Evolutionary conservation across 2,888 invertebrate genomes (phyloP).

Genomic region (Lypha dubia): DNA sequence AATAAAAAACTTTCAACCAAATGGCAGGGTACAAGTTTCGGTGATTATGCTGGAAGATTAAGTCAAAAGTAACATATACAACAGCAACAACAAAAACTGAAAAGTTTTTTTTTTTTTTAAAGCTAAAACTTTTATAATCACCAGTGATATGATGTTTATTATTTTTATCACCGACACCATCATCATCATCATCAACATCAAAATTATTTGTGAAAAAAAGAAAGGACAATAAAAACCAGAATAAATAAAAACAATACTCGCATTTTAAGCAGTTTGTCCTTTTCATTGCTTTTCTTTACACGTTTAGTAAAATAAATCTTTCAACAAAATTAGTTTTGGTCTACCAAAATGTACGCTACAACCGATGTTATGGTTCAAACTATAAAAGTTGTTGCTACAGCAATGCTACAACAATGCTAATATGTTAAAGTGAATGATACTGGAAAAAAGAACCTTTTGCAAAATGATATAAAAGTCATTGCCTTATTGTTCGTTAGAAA

Average conservation of each 20-base stretch:
- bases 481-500: no score
- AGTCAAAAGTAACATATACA: neutral
- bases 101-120: neutral
- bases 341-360: neutral
- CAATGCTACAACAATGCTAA: neutral
- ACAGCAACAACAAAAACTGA: neutral
- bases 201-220: slow-evolving; percentile 2
- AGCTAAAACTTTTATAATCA: slow-evolving; percentile 16
- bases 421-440: neutral
- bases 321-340: neutral
- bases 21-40: slow-evolving; percentile 8
- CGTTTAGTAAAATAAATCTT: slow-evolving; percentile 18
- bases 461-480: no score
- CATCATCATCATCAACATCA: slow-evolving; percentile 28
- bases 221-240: slow-evolving; percentile 20
- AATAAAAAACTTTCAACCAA: neutral
- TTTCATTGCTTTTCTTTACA: slow-evolving; percentile 37
- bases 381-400: neutral
- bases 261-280: slow-evolving; percentile 58
- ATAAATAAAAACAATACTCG: slow-evolving; percentile 53
- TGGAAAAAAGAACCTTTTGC: neutral
- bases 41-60: neutral
- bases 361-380: neutral
- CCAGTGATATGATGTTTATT: slow-evolving; percentile 42
- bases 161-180: slow-evolving; percentile 35